Conservation (phyloP, 2,888 invertebrate genomes). For the Eupithecia subfuscata region DNA sequence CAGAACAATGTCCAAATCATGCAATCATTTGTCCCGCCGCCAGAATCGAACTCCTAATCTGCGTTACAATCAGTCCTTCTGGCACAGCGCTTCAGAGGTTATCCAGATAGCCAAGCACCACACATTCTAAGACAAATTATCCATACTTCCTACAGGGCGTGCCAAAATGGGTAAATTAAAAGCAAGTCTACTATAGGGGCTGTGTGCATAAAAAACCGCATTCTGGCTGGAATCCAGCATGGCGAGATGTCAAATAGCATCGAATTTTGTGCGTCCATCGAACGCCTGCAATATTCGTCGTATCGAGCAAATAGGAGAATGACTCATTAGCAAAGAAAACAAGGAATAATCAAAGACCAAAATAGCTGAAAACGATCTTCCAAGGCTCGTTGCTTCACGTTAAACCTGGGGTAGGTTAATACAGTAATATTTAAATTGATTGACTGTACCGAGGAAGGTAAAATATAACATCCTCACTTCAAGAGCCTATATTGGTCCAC, state of each 20-base stretch:
- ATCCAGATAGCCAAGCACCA: neutral
- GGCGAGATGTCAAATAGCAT: slow-evolving; percentile 55
- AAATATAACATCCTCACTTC: too few relatives aligned
- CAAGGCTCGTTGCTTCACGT: neutral
- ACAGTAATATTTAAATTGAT: too few relatives aligned
- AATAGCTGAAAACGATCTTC: neutral
- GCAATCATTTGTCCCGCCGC: neutral
- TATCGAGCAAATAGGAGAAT: neutral
- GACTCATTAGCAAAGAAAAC: neutral
- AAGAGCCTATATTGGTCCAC: too few relatives aligned
- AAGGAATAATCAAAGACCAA: neutral
- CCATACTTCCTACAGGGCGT: slow-evolving; percentile 71
- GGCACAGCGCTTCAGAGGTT: neutral
- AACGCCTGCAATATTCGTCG: slow-evolving; percentile 15
- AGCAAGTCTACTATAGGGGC: slow-evolving; percentile 63
- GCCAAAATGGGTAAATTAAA: slow-evolving; percentile 82
- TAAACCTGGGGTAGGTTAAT: too few relatives aligned
- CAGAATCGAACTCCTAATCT: neutral
- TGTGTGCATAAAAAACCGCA: slow-evolving; percentile 68
- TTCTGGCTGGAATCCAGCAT: slow-evolving; percentile 67
- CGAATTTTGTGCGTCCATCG: slow-evolving; percentile 16
- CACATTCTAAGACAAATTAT: slow-evolving; percentile 63
- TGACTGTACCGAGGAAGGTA: too few relatives aligned
- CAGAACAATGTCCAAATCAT: neutral
- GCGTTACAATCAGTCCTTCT: neutral